phyloP scores from a whole-genome alignment of 2,113 vertebrate genomes.

The Alexandromys fortis region DNA sequence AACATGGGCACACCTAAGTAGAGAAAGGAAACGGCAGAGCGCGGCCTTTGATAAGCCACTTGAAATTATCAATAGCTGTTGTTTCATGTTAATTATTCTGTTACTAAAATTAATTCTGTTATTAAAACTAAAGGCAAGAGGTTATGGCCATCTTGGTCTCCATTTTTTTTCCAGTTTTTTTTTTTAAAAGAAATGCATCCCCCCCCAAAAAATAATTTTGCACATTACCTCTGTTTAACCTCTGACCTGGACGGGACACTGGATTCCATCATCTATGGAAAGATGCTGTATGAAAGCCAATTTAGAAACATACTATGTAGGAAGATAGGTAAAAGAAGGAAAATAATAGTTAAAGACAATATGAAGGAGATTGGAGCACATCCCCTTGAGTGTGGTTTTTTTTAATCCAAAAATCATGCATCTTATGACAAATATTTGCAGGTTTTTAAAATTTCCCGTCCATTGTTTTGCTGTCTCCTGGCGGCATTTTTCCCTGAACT shows the following conservation, averaged over 20 bases:
- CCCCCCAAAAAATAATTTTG: neutral
- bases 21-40: conserved; percentile 12
- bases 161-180: conserved; percentile 32
- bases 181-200: neutral
- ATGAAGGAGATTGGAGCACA: neutral
- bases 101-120: conserved; percentile 34
- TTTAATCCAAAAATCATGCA: conserved; percentile 21
- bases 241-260: conserved; percentile 14
- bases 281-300: conserved; percentile 30
- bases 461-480: neutral
- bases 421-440: conserved; percentile 22
- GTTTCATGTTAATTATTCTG: conserved; percentile 43
- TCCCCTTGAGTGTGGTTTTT: conserved; percentile 2
- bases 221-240: conserved; percentile 8
- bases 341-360: conserved; percentile 16
- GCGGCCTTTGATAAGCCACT: conserved; percentile 42
- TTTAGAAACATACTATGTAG: conserved; percentile 6
- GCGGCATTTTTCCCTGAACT: neutral
- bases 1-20: conserved; percentile 19
- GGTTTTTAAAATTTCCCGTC: neutral
- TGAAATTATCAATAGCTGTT: neutral
- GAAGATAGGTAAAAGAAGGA: conserved; percentile 13
- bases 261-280: conserved; percentile 29
- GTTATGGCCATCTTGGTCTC: neutral
- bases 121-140: conserved; percentile 41